Conservation (phyloP, 1,140 invertebrate species). For the Vanessa tameamea region DNA sequence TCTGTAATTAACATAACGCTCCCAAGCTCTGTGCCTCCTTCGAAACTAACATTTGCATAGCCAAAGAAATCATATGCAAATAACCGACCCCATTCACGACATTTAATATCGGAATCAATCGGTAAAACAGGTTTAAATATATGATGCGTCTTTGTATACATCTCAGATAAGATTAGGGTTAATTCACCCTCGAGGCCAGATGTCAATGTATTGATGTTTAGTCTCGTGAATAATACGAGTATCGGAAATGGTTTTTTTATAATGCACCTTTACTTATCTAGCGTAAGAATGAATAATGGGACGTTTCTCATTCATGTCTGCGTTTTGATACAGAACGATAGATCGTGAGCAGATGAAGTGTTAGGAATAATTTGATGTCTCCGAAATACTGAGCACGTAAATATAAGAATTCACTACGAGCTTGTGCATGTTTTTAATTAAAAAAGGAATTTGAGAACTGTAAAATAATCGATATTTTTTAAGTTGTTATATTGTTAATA, state of each 20-base stretch:
- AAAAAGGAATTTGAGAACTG: too few species aligned
- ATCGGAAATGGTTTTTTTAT: conserved; percentile 74
- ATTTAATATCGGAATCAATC: conserved; percentile 73
- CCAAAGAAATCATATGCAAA: conserved; percentile 74
- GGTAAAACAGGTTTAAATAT: conserved; percentile 75
- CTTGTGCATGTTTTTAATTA: too few species aligned
- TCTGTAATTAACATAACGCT: conserved; percentile 71
- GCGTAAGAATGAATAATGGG: conserved; percentile 26
- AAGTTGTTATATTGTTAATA: too few species aligned
- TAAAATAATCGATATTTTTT: too few species aligned
- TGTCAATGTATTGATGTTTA: conserved; percentile 72
- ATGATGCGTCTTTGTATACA: conserved; percentile 57
- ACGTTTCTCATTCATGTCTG: conserved; percentile 9
- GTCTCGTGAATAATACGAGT: conserved; percentile 52
- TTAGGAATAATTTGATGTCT: not conserved
- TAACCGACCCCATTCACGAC: conserved; percentile 61
- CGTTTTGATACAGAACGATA: conserved; percentile 4
- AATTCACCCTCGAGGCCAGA: conserved; percentile 61
- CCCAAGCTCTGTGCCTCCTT: conserved; percentile 70
- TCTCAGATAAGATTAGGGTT: conserved; percentile 68
- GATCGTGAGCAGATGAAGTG: conserved; percentile 5
- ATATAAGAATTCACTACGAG: too few species aligned
- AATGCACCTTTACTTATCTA: conserved; percentile 46
- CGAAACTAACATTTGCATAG: conserved; percentile 64
- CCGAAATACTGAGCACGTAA: not conserved